Evolutionary conservation across 2,797 vertebrate species (phyloP).

Genomic region (Lepidocolaptes lacrymiger): DNA sequence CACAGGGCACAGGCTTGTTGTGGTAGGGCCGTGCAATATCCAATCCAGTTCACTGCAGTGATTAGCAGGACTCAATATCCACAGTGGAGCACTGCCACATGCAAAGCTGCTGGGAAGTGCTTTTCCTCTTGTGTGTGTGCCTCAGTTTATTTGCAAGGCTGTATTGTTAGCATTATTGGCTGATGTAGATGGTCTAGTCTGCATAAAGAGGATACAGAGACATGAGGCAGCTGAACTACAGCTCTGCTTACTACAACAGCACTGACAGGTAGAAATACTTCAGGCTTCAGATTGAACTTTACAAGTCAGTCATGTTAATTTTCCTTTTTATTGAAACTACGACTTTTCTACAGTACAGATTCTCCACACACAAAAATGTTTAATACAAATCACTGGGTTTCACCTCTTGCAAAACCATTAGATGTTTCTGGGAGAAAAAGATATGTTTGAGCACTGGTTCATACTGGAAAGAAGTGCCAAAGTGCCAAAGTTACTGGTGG

Average conservation of each 20-base stretch:
- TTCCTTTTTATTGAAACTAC: not conserved
- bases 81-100: not conserved
- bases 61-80: not conserved
- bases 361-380: not conserved
- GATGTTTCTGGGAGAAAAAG: not conserved
- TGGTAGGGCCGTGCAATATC: accelerated
- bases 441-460: not conserved
- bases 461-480: not conserved
- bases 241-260: not conserved
- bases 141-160: not conserved
- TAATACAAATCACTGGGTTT: not conserved
- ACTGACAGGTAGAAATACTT: not conserved
- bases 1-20: not conserved
- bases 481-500: not conserved
- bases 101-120: not conserved
- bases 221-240: not conserved
- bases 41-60: not conserved
- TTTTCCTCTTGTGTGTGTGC: not conserved
- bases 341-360: not conserved
- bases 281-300: not conserved
- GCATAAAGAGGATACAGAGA: not conserved
- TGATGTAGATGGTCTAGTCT: not conserved
- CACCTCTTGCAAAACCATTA: not conserved
- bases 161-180: accelerated
- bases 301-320: not conserved